These are phyloP conservation scores for Lerista edwardsae DNA, from an alignment of 2,797 vertebrate genomes.

Conservation along the genomic window DNA sequence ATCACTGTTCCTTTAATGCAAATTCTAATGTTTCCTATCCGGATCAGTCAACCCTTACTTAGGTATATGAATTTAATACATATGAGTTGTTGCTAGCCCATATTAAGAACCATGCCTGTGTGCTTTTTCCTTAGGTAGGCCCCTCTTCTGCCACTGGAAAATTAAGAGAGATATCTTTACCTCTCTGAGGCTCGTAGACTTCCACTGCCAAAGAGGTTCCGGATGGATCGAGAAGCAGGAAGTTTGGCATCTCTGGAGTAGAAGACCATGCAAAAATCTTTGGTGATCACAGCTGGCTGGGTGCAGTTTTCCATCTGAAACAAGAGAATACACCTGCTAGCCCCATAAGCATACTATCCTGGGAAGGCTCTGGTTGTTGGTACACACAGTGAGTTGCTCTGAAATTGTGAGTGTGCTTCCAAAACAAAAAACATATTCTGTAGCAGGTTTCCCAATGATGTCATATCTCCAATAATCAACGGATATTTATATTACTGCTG, in stretches of 20 bases:
- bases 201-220: conserved; percentile 93
- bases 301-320: conserved; percentile 94
- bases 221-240: conserved; percentile 91
- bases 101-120: background rate
- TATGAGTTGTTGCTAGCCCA: background rate
- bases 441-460: background rate
- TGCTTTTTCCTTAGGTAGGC: background rate
- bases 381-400: background rate
- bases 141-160: background rate
- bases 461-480: background rate
- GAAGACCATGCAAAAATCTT: conserved; percentile 99
- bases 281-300: conserved; percentile 93
- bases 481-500: background rate
- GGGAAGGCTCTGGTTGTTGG: background rate
- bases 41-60: background rate
- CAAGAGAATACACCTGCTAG: background rate
- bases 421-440: background rate
- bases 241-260: conserved; percentile 95
- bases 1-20: background rate
- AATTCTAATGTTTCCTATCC: background rate
- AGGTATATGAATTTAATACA: background rate
- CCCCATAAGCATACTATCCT: background rate
- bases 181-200: conserved; percentile 89
- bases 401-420: background rate
- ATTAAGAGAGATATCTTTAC: conserved; percentile 68